Percentiles rank a stretch among this genome's conserved stretches.
Conservation (phyloP, 2,888 invertebrate species). For the Cenopis cana region DNA sequence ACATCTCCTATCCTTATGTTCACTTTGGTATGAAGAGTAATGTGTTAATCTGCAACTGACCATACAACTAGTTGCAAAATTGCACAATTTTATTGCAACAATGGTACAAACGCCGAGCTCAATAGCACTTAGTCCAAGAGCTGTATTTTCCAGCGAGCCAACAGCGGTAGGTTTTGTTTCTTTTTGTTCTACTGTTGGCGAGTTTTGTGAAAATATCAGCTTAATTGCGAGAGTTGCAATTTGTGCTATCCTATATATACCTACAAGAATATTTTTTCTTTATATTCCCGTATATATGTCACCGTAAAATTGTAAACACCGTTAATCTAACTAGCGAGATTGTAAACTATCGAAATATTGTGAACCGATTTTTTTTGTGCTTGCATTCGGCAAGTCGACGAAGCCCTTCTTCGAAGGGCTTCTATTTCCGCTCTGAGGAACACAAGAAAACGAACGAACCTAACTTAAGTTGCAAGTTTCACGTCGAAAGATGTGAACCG, state of each 20-base stretch:
- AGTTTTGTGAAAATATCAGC: constrained; percentile 17
- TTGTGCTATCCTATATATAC: not conserved
- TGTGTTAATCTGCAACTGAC: constrained; percentile 2
- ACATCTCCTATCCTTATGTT: not conserved
- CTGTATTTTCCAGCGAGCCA: constrained; percentile 6
- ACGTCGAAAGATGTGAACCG: too few species aligned
- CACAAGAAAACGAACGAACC: too few species aligned
- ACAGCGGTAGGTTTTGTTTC: constrained; percentile 7
- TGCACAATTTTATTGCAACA: not conserved
- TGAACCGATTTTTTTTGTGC: too few species aligned
- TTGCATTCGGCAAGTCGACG: too few species aligned
- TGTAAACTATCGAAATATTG: too few species aligned
- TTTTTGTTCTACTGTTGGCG: constrained; percentile 6
- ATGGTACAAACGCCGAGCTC: constrained; percentile 12
- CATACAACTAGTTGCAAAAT: not conserved
- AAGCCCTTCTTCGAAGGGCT: too few species aligned
- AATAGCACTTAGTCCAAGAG: constrained; percentile 17
- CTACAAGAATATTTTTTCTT: too few species aligned
- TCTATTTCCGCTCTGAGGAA: too few species aligned
- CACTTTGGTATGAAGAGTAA: not conserved
- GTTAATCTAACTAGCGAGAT: too few species aligned
- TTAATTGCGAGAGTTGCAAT: constrained; percentile 1
- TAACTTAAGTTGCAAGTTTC: too few species aligned
- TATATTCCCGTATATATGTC: too few species aligned
- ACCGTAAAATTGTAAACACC: too few species aligned